A percentile compares a stretch with the other conserved stretches of the same genome.
Evolutionary conservation across 1,140 invertebrate species (phyloP).

Genomic region (Gonatopus flavifemur): DNA sequence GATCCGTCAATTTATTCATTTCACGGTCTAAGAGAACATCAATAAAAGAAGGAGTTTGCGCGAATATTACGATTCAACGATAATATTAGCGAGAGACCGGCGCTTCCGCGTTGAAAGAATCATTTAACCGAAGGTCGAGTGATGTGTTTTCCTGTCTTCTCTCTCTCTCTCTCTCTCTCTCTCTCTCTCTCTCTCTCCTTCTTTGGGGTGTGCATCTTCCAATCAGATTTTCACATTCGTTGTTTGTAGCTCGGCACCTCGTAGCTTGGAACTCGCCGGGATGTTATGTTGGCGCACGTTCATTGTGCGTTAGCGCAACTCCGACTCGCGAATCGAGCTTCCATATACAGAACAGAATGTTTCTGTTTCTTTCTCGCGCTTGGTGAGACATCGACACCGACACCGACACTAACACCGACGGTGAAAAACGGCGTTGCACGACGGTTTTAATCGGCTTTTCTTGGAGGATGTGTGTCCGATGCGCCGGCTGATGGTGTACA

Average conservation of each 20-base stretch:
- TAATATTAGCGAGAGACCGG: too few relatives aligned
- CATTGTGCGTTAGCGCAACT: slow-evolving; percentile 33
- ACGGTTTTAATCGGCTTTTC: slow-evolving; percentile 38
- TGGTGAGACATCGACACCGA: too few relatives aligned
- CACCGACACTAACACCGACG: slow-evolving; percentile 29
- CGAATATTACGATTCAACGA: too few relatives aligned
- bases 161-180: background rate
- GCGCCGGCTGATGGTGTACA: background rate
- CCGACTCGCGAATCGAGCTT: slow-evolving; percentile 22
- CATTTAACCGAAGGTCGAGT: too few relatives aligned
- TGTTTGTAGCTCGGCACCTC: too few relatives aligned
- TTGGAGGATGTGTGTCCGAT: slow-evolving; percentile 16
- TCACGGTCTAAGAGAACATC: too few relatives aligned
- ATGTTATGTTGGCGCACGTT: slow-evolving; percentile 39
- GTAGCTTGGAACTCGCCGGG: too few relatives aligned
- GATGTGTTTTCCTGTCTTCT: too few relatives aligned
- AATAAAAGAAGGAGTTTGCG: too few relatives aligned
- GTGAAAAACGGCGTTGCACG: slow-evolving; percentile 31
- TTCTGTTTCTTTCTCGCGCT: slow-evolving; percentile 14
- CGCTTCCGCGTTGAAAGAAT: too few relatives aligned
- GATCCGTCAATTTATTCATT: too few relatives aligned
- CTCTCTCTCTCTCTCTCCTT: background rate
- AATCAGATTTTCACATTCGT: slow-evolving; percentile 7
- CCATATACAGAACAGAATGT: slow-evolving; percentile 30
- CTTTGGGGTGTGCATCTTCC: slow-evolving; percentile 10